Base-by-base conservation (phyloP, 2,797 vertebrate genomes). In the Etheostoma perlongum region DNA sequence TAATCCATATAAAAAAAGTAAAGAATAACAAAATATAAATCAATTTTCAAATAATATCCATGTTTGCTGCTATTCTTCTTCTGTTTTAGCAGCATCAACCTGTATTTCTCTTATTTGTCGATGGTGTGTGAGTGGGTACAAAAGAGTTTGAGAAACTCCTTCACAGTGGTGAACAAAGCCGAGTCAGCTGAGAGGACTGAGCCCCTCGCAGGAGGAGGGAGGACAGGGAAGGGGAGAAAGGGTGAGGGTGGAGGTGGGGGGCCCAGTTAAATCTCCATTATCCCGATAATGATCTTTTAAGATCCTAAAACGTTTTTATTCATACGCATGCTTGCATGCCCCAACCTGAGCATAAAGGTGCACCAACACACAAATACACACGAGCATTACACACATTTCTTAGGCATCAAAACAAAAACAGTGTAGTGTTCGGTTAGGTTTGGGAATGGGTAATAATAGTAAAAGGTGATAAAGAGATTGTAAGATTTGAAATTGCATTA, bases 141-240 rank as follows among this genome's bases (percentile, higher is more conserved):
- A 86, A 84, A 78, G 74, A 76, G 21, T 79, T 60, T 71, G 51
- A 81, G 44, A 81, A 76, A 84, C 59, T 86, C 84, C 55, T 54
- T 49, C 81, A 46, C 7, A 40, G 69, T 72, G 74, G 63, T 85
- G 74, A 78, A 82, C 81, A 95, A 96, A 95, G 91, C 95, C 92
- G 76, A 93, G 93, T 96, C 95, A 96, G 94, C 94, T 96, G 95
- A 96, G 92, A 90, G 80, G 92, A 91, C 92, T 95, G 85, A 95
- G 89, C 88, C 58, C 30, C 21, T 5, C 27, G 72, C 16, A 74
- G 77, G 59, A 70, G 63, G 44, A 64, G 67, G 66, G 72, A 36
- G 46, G 74, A n/a, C 5, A 13, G 42, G 36, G 33, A 49, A 44
- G n/a, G 51, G 42, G 69, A 23, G 27, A 21, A 33, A 46, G 52